Evolutionary conservation across 1,140 invertebrate species (phyloP), one percentile per base, ranked within the genome.

Genomic region (Heliconius himera): DNA sequence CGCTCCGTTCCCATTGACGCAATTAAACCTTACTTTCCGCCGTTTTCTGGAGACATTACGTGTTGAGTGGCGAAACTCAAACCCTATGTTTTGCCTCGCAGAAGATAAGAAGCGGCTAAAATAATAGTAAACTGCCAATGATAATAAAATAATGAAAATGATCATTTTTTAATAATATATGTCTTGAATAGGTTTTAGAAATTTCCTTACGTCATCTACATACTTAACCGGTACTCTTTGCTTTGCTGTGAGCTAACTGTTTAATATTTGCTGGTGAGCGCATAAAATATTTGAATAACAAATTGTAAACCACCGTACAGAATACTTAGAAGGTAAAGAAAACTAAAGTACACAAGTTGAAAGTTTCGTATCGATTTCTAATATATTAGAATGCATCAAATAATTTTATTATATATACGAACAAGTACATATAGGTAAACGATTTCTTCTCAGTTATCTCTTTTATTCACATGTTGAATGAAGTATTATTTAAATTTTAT

Each of bases 241-340:
- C 60, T 6, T 66, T 66, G 60, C 60, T 66, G 22, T 66, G 22
- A 66, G 60, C 60, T 29, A 66, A 66, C 60, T 66, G 26, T 66
- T 66, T 66, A 56, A 66, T 66, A 66, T 66, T 66, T 66, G 60
- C 60, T 66, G 26, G 26, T 29, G 60, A 66, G 60, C 60, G 60
- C 13, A 29, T 29, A 66, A 66, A 66, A 66, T 66, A 66, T 66
- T 66, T 66, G 60, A 66, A 66, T 66, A 66, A 66, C 60, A 66
- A 66, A 66, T 66, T 66, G 26, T 66, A 29, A 66, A 6, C 60
- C 60, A 66, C 26, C 26, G 60, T 18, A 29, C 60, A 66, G 60
- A 66, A 66, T 29, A 66, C 56, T 26, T 66, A 1, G 26, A 66
- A 29, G 11, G 60, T 29, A 66, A 26, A 66, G 60, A 66, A 66